Evolutionary conservation across 2,888 invertebrate genomes (phyloP).

Genomic region (Alloplasta piceator): DNA sequence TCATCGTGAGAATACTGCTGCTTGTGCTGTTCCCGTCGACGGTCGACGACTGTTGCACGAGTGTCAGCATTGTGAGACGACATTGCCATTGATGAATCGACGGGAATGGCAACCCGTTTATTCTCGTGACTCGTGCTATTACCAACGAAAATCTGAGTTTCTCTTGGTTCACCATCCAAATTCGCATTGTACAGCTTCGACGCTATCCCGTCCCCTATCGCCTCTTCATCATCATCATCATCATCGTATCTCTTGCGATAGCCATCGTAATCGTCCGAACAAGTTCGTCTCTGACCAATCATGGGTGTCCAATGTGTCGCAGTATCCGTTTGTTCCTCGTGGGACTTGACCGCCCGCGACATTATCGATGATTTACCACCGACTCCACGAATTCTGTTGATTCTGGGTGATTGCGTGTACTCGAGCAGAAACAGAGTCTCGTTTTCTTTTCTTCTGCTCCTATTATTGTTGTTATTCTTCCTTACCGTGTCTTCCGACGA

Average conservation of each 20-base stretch:
- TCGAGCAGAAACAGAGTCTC: conserved; percentile 6
- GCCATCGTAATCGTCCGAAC: conserved; percentile 77
- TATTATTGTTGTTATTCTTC: conserved; percentile 68
- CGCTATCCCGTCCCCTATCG: conserved; percentile 3
- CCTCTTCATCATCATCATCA: conserved; percentile 57
- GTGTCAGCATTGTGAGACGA: too few relatives aligned
- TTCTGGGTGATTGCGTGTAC: conserved; percentile 64
- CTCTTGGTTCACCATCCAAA: conserved; percentile 32
- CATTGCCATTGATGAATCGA: too few relatives aligned
- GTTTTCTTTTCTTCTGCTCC: not conserved
- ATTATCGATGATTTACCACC: conserved; percentile 58
- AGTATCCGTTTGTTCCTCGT: conserved; percentile 36
- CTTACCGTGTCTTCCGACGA: conserved; percentile 4
- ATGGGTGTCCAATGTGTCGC: conserved; percentile 41
- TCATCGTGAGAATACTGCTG: too few relatives aligned
- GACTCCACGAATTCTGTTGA: conserved; percentile 68
- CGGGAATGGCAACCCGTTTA: too few relatives aligned
- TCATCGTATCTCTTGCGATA: conserved; percentile 39
- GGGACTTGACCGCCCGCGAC: conserved; percentile 60
- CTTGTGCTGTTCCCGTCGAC: conserved; percentile 8
- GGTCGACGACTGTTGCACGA: conserved; percentile 14
- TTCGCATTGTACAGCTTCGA: too few relatives aligned
- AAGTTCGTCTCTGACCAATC: conserved; percentile 71
- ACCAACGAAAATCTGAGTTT: conserved; percentile 16
- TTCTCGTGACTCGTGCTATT: not conserved